Percentiles rank a stretch among this genome's conserved stretches.
phyloP scores from a whole-genome alignment of 2,888 invertebrate species.

The Imbricaverruca yamaguchii region DNA sequence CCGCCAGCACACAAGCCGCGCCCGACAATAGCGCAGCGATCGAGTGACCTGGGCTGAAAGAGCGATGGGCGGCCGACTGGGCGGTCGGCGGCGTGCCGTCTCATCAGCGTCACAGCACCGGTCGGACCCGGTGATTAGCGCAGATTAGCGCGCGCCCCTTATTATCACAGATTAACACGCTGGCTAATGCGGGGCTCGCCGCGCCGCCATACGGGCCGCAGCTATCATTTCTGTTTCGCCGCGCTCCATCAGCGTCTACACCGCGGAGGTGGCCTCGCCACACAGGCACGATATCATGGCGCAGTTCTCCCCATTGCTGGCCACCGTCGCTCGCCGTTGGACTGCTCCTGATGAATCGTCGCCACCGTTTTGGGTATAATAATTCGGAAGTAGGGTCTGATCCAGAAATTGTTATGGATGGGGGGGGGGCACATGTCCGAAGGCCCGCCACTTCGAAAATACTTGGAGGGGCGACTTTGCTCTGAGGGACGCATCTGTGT shows the following conservation, averaged over 20 bases:
- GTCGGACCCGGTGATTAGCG: constrained; percentile 4
- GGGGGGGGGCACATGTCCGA: neutral
- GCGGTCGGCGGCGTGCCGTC: constrained; percentile 9
- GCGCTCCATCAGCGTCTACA: neutral
- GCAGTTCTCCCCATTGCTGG: neutral
- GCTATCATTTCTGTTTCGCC: constrained; percentile 12
- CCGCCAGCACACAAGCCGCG: neutral
- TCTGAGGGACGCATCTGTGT: neutral
- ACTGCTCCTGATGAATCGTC: neutral
- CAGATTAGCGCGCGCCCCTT: constrained; percentile 17
- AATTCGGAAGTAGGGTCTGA: neutral
- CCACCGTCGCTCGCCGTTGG: neutral
- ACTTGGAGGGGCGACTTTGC: neutral
- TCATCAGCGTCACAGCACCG: neutral
- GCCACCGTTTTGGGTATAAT: constrained; percentile 7
- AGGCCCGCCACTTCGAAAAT: neutral
- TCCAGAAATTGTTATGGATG: too few species aligned
- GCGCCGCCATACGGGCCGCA: neutral
- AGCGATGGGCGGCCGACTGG: neutral
- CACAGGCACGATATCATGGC: neutral
- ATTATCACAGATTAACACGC: constrained; percentile 20
- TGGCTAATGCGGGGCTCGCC: neutral
- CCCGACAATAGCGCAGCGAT: neutral
- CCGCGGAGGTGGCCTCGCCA: neutral
- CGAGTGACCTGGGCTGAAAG: neutral